Evolutionary conservation across 2,797 vertebrate genomes (phyloP), one percentile per base, ranked within the genome.

Genomic region (Lindbergichthys nudifrons): DNA sequence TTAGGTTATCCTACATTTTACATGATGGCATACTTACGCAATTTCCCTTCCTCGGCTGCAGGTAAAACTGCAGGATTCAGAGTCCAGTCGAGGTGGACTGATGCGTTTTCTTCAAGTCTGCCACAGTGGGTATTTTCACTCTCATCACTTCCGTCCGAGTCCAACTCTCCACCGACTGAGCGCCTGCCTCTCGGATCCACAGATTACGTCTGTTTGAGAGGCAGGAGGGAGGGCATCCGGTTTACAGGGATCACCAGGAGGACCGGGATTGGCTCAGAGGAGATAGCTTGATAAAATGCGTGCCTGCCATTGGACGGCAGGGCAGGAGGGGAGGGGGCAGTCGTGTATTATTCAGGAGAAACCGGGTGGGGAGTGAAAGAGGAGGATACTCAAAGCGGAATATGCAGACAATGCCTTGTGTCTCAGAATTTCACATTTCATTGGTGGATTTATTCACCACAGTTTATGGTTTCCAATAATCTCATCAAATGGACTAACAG

Each of bases 241-340:
- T 86, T 88, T 85, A 88, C 89, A 80, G 80, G 90, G 90, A 92
- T 82, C 88, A 79, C 81, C 85, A 88, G 85, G 75, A 86, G 59
- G 41, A 45, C 21, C 51, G 42, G 65, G 85, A 94, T 93, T 93
- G 93, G 93, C 84, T 88, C 73, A 36, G 32, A 65, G 56, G 65
- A 88, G 78, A 89, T 91, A 88, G 89, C 72, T 92, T 92, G 90
- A 93, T 92, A 66, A 81, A 89, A 86, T 60, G 64, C 65, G 13
- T 61, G 7, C 12, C 50, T 81, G 56, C 75, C 65, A 93, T 94
- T 94, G 92, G 93, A 66, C 46, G 57, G 14, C 14, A 4, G 8
- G 45, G 64, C 18, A 3, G 59, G 26, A 52, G 48, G 26, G 73
- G 62, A 63, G 70, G 57, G 53, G 68, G 36, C 48, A 30, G 67